These are phyloP conservation scores for Anguilla pacifica DNA, from an alignment of 2,797 vertebrate species.

Conservation along the genomic window DNA sequence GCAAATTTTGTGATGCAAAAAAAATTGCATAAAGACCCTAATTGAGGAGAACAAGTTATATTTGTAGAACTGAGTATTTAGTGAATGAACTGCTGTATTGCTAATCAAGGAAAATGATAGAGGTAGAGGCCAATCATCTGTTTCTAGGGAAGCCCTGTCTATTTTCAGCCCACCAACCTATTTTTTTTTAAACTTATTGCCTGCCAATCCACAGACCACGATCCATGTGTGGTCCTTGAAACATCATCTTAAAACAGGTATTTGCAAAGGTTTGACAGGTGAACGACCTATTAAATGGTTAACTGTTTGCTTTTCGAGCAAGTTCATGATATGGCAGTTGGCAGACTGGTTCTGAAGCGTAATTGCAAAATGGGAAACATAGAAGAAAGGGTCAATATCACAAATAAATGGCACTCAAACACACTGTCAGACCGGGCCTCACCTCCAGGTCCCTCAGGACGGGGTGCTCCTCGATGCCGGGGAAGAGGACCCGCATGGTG, in stretches of 20 bases:
- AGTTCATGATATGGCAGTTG: not conserved
- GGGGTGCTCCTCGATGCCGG: constrained; percentile 97
- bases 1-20: too few species aligned
- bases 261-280: not conserved
- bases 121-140: too few species aligned
- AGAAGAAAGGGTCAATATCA: not conserved
- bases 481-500: constrained; percentile 97
- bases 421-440: constrained; percentile 23
- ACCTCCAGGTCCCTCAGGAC: constrained; percentile 97
- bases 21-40: too few species aligned
- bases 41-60: too few species aligned
- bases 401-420: not conserved
- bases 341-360: not conserved
- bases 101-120: too few species aligned
- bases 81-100: too few species aligned
- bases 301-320: not conserved
- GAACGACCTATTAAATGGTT: not conserved
- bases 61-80: too few species aligned
- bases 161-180: too few species aligned
- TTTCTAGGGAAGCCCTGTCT: too few species aligned
- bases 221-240: not conserved
- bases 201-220: not conserved
- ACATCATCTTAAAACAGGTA: not conserved
- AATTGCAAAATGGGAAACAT: not conserved
- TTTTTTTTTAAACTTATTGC: too few species aligned